phyloP scores from a whole-genome alignment of 2,888 invertebrate genomes.

The Mycogona germanica region DNA sequence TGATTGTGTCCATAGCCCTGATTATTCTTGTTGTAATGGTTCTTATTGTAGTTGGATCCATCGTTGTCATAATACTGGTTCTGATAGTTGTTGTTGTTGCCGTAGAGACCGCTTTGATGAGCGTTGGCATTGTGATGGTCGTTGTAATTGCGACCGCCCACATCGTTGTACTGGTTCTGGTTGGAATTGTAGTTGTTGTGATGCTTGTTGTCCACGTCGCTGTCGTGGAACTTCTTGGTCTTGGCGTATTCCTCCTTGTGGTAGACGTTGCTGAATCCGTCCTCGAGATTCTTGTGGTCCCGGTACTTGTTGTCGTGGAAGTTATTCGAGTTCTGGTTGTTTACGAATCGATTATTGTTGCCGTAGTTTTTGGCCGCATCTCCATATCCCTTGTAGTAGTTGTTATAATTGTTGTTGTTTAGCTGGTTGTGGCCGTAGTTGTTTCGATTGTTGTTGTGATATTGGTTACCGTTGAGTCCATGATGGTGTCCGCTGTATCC shows the following conservation, averaged over 20 bases:
- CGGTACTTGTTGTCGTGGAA: slow-evolving; percentile 7
- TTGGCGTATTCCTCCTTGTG: slow-evolving; percentile 13
- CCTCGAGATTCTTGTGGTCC: not conserved
- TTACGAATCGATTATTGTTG: not conserved
- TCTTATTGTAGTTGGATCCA: slow-evolving; percentile 1
- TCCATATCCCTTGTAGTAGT: slow-evolving; percentile 13
- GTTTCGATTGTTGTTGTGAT: slow-evolving; percentile 9
- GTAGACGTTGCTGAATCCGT: slow-evolving; percentile 15
- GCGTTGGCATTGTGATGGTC: slow-evolving; percentile 1
- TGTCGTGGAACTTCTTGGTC: slow-evolving; percentile 7
- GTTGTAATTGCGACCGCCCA: slow-evolving; percentile 1
- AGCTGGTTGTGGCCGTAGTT: not conserved
- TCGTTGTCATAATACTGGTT: slow-evolving; percentile 5
- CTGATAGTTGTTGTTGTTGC: not conserved
- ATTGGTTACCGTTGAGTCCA: slow-evolving; percentile 1
- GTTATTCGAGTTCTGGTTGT: slow-evolving; percentile 10
- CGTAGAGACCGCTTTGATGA: not conserved
- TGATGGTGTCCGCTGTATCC: not conserved
- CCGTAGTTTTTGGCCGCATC: slow-evolving; percentile 3
- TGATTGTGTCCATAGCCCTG: not conserved
- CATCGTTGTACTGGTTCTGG: slow-evolving; percentile 7
- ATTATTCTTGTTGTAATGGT: slow-evolving; percentile 2
- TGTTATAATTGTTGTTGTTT: not conserved
- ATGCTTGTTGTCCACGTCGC: slow-evolving; percentile 5
- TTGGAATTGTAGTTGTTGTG: slow-evolving; percentile 4